Evolutionary conservation across 2,797 vertebrate species (phyloP), one percentile per base, ranked within the genome.

Genomic region (Coregonus ussuriensis): DNA sequence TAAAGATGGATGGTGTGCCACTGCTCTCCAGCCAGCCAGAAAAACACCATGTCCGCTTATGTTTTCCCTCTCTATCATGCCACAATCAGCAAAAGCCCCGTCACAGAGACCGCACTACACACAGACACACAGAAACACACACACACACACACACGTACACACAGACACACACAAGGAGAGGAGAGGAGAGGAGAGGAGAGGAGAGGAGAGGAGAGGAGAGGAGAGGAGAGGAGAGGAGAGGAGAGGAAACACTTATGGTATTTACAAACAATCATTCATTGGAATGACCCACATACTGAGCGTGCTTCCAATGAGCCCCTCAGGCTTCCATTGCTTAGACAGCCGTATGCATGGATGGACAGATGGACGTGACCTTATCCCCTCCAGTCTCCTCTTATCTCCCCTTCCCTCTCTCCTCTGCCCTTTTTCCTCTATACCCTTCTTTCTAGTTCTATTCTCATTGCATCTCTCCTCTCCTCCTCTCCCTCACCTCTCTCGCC

Each of bases 21-120:
- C 81, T 70, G 84, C 85, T 90, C 91, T 91, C 91, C 78, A 93
- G 86, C 90, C 92, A 92, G 88, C 88, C 91, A 89, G 91, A 91
- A 93, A 94, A 93, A 90, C 91, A 92, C 88, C 83, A 79, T 80
- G 80, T 90, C 89, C 77, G 73, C 75, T 79, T 85, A 84, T 76
- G 82, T 87, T 89, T 82, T 85, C 81, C 82, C 81, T 86, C 77
- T 74, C 81, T 84, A 81, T 89, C 86, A 83, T 80, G 79, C 88
- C 91, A 86, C 89, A 84, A 93, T 93, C 91, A 88, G 86, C 88
- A 79, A 77, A 83, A 67, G 16, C 71, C 53, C 52, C 18, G 54
- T 29, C 65, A 35, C 53, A 59, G 63, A 68, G 66, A 31, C 16
- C 33, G 72, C 71, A 66, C 41, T 47, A 9, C 41, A 9, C 41